A percentile compares a stretch with the other conserved stretches of the same genome.
These are phyloP conservation scores for Lithosia quadra DNA, from an alignment of 2,888 invertebrate genomes.

Conservation along the genomic window DNA sequence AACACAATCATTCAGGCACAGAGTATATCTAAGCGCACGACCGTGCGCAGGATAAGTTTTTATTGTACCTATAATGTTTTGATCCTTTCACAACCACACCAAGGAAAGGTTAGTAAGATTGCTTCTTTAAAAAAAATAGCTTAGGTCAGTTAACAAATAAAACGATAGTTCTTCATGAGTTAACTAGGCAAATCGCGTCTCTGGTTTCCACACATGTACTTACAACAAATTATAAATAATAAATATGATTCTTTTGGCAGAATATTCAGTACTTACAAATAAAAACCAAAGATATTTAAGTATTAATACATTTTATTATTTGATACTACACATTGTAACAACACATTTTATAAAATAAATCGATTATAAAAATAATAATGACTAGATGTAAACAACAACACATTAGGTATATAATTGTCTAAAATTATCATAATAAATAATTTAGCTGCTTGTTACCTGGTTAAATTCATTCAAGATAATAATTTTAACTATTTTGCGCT, in stretches of 20 bases:
- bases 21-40: no score
- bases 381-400: constrained; percentile 38
- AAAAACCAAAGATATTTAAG: background rate
- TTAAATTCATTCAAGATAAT: constrained; percentile 2
- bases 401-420: constrained; percentile 17
- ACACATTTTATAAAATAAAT: background rate
- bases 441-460: background rate
- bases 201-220: no score
- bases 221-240: no score
- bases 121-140: no score
- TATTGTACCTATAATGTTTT: no score
- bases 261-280: background rate
- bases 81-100: no score
- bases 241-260: background rate
- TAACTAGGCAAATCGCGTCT: no score
- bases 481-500: background rate
- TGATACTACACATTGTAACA: background rate
- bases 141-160: no score
- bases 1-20: background rate
- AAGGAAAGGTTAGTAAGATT: no score
- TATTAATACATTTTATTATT: constrained; percentile 11
- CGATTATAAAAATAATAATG: constrained; percentile 23
- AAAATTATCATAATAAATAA: background rate
- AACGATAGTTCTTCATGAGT: no score
- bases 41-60: no score